phyloP scores from a whole-genome alignment of 2,113 vertebrate species.

The Osmerus mordax region DNA sequence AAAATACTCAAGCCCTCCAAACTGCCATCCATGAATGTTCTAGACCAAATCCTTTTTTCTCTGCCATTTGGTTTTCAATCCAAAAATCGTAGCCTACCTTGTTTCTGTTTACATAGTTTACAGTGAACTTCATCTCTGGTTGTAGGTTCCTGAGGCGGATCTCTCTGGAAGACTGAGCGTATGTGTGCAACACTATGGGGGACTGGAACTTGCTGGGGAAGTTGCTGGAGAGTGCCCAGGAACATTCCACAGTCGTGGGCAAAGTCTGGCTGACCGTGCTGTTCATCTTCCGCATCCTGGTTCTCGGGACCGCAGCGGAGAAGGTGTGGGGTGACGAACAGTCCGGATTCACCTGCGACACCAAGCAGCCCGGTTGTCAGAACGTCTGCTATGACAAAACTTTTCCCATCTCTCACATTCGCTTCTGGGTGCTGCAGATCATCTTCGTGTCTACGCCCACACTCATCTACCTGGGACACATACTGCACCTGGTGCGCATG shows the following conservation, averaged over 20 bases:
- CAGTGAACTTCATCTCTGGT: slow-evolving; percentile 9
- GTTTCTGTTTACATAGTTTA: too few species aligned
- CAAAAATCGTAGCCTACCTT: too few species aligned
- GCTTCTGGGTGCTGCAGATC: slow-evolving; percentile 92
- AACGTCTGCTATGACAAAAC: slow-evolving; percentile 86
- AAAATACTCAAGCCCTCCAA: neutral
- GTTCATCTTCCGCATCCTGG: slow-evolving; percentile 85
- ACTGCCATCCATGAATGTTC: neutral
- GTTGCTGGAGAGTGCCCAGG: slow-evolving; percentile 83
- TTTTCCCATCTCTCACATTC: slow-evolving; percentile 88
- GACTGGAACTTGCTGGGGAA: slow-evolving; percentile 84
- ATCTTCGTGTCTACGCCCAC: slow-evolving; percentile 87
- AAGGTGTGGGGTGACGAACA: slow-evolving; percentile 86
- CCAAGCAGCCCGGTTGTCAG: slow-evolving; percentile 87
- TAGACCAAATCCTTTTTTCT: too few species aligned
- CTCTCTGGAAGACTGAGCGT: slow-evolving; percentile 30
- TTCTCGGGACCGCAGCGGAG: slow-evolving; percentile 80
- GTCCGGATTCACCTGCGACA: slow-evolving; percentile 85
- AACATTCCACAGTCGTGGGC: slow-evolving; percentile 85
- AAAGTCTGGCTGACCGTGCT: slow-evolving; percentile 87
- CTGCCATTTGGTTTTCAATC: too few species aligned
- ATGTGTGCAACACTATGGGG: slow-evolving; percentile 69
- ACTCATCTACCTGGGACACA: slow-evolving; percentile 85
- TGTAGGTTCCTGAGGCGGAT: slow-evolving; percentile 40
- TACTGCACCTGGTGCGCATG: slow-evolving; percentile 82